Conservation (phyloP, 2,797 vertebrate species). For the Lemur catta region DNA sequence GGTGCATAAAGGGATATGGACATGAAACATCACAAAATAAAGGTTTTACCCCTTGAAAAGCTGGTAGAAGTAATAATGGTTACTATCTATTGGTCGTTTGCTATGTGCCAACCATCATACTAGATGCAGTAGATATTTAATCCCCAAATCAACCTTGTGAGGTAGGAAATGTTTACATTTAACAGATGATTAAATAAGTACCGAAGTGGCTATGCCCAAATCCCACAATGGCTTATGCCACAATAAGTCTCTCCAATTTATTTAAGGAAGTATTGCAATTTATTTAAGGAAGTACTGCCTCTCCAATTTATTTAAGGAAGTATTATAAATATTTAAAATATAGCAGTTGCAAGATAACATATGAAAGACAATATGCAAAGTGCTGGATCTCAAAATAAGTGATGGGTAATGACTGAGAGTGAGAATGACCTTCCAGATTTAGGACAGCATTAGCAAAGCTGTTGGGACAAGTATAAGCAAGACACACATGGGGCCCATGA, state of each 20-base stretch:
- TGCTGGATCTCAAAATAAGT: background rate
- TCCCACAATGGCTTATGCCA: background rate
- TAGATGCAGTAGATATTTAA: background rate
- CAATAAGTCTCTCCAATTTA: background rate
- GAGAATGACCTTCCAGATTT: background rate
- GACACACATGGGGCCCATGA: background rate
- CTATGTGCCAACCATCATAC: background rate
- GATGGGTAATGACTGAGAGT: background rate
- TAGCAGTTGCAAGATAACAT: background rate
- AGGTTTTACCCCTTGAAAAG: background rate
- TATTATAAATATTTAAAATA: background rate
- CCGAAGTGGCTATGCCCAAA: background rate
- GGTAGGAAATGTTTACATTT: background rate
- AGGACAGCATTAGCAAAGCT: background rate
- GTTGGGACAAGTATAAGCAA: background rate
- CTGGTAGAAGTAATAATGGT: background rate
- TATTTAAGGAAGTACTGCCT: background rate
- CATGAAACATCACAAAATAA: background rate
- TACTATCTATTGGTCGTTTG: background rate
- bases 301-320: background rate
- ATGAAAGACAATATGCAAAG: background rate
- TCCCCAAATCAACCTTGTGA: background rate
- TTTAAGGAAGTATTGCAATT: background rate
- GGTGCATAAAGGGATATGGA: background rate
- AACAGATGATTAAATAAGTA: background rate